Evolutionary conservation across 2,797 vertebrate genomes (phyloP), one percentile per base, ranked within the genome.

Genomic region (Acanthis flammea): DNA sequence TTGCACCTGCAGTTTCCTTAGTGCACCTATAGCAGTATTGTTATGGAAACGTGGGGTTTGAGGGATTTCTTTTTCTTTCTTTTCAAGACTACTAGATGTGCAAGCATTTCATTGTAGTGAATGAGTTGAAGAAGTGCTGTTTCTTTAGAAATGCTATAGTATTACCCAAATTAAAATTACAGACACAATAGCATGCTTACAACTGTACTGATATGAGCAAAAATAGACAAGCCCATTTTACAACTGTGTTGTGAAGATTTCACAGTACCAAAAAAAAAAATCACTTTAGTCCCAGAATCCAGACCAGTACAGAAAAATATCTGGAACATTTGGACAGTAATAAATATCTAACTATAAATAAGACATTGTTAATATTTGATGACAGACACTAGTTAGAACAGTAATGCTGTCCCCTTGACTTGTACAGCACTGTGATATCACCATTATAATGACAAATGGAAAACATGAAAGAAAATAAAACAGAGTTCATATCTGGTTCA

Each of bases 311-410:
- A 68, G 37, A 94, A 84, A 45, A 84, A 55, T 31, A 62, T 14
- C 57, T 80, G 27, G 19, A 84, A 50, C 83, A 14, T 53, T 96
- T 63, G 27, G 19, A 58, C 44, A 87, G 14, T 53, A 85, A 88
- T 93, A 94, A 94, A 86, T 91, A 91, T 77, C 93, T 92, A 60
- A 79, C 39, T 91, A 9, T 92, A 93, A 95, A 95, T 82, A 45
- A 95, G 15, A 21, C 60, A 47, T 48, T 75, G 41, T 96, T 96
- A 97, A 95, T 94, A 95, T 96, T 90, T 97, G 90, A 94, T 97
- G 61, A 79, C 58, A 47, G 60, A 79, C 58, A 47, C 33, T 80
- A 73, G 89, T 19, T 94, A 86, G 81, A 95, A 83, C 19, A 91
- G 21, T 73, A 88, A 76, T 66, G 25, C 30, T 95, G 61, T 48